Evolutionary conservation across 35 echinoderm and acorn worm genomes (phyloP), one percentile per base, ranked within the genome.

Genomic region (Apostichopus californicus): DNA sequence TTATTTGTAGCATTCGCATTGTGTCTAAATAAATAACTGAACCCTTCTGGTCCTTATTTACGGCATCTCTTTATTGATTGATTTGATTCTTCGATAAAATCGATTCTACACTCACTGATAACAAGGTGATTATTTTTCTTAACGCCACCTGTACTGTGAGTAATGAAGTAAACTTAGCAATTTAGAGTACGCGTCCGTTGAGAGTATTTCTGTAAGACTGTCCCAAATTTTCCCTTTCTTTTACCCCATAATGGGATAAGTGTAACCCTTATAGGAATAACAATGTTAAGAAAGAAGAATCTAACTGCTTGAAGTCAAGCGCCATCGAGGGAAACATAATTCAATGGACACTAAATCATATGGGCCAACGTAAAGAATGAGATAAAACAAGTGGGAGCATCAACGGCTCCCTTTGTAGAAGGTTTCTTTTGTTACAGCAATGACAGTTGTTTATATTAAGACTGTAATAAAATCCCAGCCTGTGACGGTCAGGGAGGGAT

Each of bases 391-490:
- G 71, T 75, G 14, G 6, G 22, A 75, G 20, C n/a, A 18, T 18
- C 3, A 22, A 75, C 71, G 71, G 14, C n/a, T 75, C 15, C 71
- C n/a, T 22, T 22, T 75, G 14, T 13, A 2, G 20, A 7, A 18
- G 7, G 3, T 75, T 21, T 75, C 71, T 18, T 75, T 75, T 20
- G 12, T 75, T 75, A 5, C 71, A n/a, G 58, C 58, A 9, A 61
- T 75, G 71, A 75, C 71, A 75, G 71, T 22, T 75, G 71, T 75
- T 75, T 75, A 75, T 75, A 22, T 75, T 75, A 75, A 18, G 71
- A 75, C 15, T 18, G 71, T 22, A 75, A 75, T 75, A 22, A 14
- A 75, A 75, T 75, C n/a, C 6, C 24, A 75, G 71, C 21, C 14
- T 13, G 6, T 18, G 71, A 75, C 71, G 71, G 71, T 75, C 71